Evolutionary conservation across 2,888 invertebrate species (phyloP).

Genomic region (Megastigmus dorsalis): DNA sequence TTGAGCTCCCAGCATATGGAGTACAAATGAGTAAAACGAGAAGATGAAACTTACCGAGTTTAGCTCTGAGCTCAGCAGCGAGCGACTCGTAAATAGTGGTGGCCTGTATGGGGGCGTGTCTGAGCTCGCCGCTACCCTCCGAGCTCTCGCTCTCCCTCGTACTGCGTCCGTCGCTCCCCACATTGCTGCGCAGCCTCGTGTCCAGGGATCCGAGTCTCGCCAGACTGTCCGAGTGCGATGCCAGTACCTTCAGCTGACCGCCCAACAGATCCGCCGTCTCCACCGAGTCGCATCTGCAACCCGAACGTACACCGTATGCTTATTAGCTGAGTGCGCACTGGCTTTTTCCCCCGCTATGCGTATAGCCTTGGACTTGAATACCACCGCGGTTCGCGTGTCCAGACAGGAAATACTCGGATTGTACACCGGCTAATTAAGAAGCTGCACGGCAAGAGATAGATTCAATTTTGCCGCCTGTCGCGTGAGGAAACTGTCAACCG

Average conservation of each 20-base stretch:
- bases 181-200: conserved; percentile 90
- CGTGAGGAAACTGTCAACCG: too few relatives aligned
- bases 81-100: conserved; percentile 92
- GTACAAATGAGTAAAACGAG: background rate
- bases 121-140: conserved; percentile 83
- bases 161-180: conserved; percentile 78
- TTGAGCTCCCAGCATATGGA: background rate
- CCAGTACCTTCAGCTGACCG: conserved; percentile 87
- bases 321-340: too few relatives aligned
- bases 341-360: too few relatives aligned
- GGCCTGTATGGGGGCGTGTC: conserved; percentile 83
- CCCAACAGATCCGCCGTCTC: conserved; percentile 93
- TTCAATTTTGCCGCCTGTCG: too few relatives aligned
- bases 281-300: conserved; percentile 89
- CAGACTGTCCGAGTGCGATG: conserved; percentile 69
- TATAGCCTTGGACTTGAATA: too few relatives aligned
- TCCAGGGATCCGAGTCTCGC: conserved; percentile 77
- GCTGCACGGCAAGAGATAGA: too few relatives aligned
- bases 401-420: too few relatives aligned
- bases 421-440: too few relatives aligned
- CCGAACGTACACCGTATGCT: too few relatives aligned
- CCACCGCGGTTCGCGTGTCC: too few relatives aligned
- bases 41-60: conserved; percentile 75
- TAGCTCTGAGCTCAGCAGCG: conserved; percentile 91
- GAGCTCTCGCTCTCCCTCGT: conserved; percentile 83